Base-by-base conservation (phyloP, 1,140 invertebrate genomes). In the Nomia melanderi region DNA sequence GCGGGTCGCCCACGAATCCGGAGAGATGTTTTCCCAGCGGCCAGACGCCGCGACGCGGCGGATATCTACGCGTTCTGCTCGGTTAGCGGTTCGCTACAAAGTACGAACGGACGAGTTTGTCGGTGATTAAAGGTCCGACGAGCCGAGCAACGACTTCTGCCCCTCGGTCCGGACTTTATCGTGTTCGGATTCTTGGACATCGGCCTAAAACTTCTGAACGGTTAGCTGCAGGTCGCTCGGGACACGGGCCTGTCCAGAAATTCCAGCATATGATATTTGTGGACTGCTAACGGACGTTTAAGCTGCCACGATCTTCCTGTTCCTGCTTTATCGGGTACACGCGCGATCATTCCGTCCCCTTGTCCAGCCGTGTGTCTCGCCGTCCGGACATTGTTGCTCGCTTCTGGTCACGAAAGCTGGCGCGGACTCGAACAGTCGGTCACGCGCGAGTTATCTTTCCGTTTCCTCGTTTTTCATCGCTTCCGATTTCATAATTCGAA, bases 331-430 rank as follows among this genome's bases (percentile, higher is more conserved):
- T 57, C 14, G 11, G 27, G 25, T 44, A 25, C 14, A 23, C 39
- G 29, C n/a, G 44, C 44, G 25, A 41, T 54, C 41, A 39, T 50
- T 73, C 47, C 29, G 2, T 14, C 12, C 12, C 4, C 25, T 25
- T 17, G 54, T 20, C 54, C 8, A 60, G 50, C 23, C 14, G 56
- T 47, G 25, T 20, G 56, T 62, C 56, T 47, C 17, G 23, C 12
- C 17, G n/a, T 25, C 17, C 59, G 69, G 47, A 71, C 31, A 12
- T 60, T 27, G 14, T n/a, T 12, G 2, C 9, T 27, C 9, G 14
- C 9, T 47, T 17, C 54, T 17, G 67, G 39, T 71, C 67, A 71
- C 67, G 33, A 47, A 44, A 31, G 25, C 53, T 47, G 7, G 31
- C 27, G 56, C 44, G 5, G 20, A 36, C n/a, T n/a, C 3, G 33